These are phyloP conservation scores for Ceratitis capitata DNA, from an alignment of 1,140 invertebrate genomes.

Conservation along the genomic window DNA sequence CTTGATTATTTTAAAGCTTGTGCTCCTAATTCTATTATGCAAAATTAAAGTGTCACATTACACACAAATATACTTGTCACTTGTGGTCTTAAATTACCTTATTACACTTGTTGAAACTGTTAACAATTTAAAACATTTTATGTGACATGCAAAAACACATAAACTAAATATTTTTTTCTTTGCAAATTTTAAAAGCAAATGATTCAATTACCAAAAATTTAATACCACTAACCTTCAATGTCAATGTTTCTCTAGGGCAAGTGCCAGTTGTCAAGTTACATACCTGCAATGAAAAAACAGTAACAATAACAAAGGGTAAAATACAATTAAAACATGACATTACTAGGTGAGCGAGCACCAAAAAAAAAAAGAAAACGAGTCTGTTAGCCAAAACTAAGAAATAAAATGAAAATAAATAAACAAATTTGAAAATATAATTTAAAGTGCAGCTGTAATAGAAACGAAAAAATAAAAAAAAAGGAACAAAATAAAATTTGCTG, in stretches of 20 bases:
- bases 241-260: slow-evolving; percentile 21
- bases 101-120: background rate
- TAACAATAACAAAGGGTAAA: background rate
- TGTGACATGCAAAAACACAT: too few relatives aligned
- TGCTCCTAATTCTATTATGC: background rate
- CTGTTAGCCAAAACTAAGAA: too few relatives aligned
- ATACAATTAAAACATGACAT: too few relatives aligned
- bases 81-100: background rate
- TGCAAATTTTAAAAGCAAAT: background rate
- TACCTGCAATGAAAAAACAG: background rate
- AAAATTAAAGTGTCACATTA: background rate
- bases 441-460: too few relatives aligned
- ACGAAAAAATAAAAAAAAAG: too few relatives aligned
- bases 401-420: too few relatives aligned
- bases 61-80: background rate
- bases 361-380: too few relatives aligned
- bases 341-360: background rate
- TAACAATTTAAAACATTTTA: background rate
- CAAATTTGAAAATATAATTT: background rate
- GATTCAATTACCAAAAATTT: slow-evolving; percentile 26
- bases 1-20: background rate
- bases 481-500: too few relatives aligned
- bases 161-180: background rate
- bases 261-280: background rate
- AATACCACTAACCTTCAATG: background rate